phyloP scores from a whole-genome alignment of 2,797 vertebrate species.

The Poeciliopsis paucimaculata region DNA sequence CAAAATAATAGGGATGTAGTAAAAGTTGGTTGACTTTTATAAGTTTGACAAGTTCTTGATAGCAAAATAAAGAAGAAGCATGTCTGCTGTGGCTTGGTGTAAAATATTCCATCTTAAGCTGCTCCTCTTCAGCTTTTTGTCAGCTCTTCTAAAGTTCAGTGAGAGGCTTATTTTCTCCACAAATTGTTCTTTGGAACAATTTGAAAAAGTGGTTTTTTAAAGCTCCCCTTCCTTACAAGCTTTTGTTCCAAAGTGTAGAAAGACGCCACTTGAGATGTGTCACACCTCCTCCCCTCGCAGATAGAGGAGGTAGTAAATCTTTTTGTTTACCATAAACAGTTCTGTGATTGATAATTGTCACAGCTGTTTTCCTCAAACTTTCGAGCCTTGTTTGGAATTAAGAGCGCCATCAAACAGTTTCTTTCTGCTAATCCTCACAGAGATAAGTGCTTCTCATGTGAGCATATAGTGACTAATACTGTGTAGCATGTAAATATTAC shows the following conservation, averaged over 20 bases:
- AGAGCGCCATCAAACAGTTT: constrained; percentile 8
- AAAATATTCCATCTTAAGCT: constrained; percentile 36
- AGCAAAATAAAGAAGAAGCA: constrained; percentile 10
- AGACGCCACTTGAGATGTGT: constrained; percentile 36
- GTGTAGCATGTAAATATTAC: constrained; percentile 45
- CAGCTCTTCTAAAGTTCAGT: constrained; percentile 23
- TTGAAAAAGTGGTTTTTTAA: constrained; percentile 57
- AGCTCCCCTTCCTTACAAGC: constrained; percentile 54
- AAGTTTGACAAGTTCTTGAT: background rate
- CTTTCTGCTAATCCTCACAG: background rate
- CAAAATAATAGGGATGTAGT: constrained; percentile 18
- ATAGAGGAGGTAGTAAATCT: constrained; percentile 17
- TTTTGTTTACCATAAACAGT: constrained; percentile 26
- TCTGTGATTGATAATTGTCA: constrained; percentile 22
- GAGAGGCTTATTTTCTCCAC: constrained; percentile 23
- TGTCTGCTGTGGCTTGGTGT: constrained; percentile 8
- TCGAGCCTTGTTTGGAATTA: constrained; percentile 24
- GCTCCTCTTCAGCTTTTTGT: constrained; percentile 25
- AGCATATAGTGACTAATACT: constrained; percentile 18
- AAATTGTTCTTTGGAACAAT: constrained; percentile 38
- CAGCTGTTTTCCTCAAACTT: constrained; percentile 41
- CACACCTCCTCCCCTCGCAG: constrained; percentile 26
- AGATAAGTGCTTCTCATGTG: background rate
- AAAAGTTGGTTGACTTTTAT: background rate
- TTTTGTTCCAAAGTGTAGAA: constrained; percentile 41